Percentiles rank a stretch among this genome's conserved stretches.
Evolutionary conservation across 2,113 vertebrate species (phyloP).

Genomic region (Brachypteracias leptosomus): DNA sequence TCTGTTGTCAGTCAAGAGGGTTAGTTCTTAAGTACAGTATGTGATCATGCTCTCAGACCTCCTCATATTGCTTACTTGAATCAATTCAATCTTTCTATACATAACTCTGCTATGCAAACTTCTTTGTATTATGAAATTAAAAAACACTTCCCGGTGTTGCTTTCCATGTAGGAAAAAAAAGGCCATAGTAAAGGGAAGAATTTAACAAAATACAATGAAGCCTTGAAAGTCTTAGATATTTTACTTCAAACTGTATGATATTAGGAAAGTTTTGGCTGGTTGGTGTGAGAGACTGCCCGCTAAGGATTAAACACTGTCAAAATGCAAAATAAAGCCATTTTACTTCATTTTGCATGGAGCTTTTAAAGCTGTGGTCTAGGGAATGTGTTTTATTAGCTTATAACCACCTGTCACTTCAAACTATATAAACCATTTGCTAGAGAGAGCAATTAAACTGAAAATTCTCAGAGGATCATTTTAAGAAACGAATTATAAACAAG

Average conservation of each 20-base stretch:
- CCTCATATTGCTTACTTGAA: neutral
- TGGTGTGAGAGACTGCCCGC: neutral
- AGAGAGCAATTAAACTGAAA: conserved; percentile 19
- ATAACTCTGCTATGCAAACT: neutral
- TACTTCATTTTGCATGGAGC: conserved; percentile 33
- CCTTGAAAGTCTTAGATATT: neutral
- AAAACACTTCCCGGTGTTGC: neutral
- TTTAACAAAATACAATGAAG: neutral
- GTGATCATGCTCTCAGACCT: neutral
- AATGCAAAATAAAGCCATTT: conserved; percentile 21
- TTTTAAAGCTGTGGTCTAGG: conserved; percentile 33
- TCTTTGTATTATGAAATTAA: neutral
- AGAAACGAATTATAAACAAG: neutral
- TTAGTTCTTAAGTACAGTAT: neutral
- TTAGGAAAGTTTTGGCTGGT: neutral
- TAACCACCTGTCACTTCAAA: conserved; percentile 36
- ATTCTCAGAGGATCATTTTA: conserved; percentile 23
- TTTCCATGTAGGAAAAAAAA: neutral
- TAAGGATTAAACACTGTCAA: conserved; percentile 8
- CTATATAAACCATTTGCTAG: neutral
- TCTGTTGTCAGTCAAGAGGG: neutral
- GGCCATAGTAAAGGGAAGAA: neutral
- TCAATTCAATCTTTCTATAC: neutral
- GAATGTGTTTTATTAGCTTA: conserved; percentile 37
- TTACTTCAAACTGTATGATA: neutral